Evolutionary conservation across 2,797 vertebrate genomes (phyloP).

Genomic region (Centropyge bicolor): DNA sequence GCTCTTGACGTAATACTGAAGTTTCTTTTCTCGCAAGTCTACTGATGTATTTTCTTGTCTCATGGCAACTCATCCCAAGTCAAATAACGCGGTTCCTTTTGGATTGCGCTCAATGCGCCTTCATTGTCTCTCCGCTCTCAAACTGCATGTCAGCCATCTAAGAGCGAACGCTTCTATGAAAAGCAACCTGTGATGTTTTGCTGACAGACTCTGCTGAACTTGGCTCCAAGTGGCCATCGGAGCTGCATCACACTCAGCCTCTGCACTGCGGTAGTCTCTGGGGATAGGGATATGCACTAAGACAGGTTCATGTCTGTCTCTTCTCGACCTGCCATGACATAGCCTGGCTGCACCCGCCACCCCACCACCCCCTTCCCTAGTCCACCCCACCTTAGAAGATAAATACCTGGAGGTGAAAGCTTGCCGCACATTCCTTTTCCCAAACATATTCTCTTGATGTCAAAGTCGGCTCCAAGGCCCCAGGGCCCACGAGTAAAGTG

Average conservation of each 20-base stretch:
- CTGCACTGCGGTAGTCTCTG: conserved; percentile 43
- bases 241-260: conserved; percentile 46
- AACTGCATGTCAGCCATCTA: conserved; percentile 48
- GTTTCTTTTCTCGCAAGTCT: conserved; percentile 24
- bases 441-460: conserved; percentile 94
- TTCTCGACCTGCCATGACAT: conserved; percentile 82
- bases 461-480: conserved; percentile 94
- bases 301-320: conserved; percentile 79
- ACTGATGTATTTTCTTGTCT: conserved; percentile 59
- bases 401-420: conserved; percentile 97
- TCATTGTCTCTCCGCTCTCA: conserved; percentile 59
- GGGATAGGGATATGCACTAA: conserved; percentile 56
- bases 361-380: conserved; percentile 67
- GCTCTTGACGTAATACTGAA: conserved; percentile 40
- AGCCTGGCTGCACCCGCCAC: conserved; percentile 78
- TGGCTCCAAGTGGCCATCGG: conserved; percentile 54
- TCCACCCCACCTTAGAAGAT: conserved; percentile 89
- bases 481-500: conserved; percentile 91
- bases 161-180: conserved; percentile 46
- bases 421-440: conserved; percentile 96
- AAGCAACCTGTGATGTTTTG: conserved; percentile 42
- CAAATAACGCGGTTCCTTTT: conserved; percentile 59
- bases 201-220: conserved; percentile 56
- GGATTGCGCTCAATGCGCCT: conserved; percentile 41
- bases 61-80: conserved; percentile 73